phyloP scores from a whole-genome alignment of 2,797 vertebrate species.

The Neomorphus geoffroyi region DNA sequence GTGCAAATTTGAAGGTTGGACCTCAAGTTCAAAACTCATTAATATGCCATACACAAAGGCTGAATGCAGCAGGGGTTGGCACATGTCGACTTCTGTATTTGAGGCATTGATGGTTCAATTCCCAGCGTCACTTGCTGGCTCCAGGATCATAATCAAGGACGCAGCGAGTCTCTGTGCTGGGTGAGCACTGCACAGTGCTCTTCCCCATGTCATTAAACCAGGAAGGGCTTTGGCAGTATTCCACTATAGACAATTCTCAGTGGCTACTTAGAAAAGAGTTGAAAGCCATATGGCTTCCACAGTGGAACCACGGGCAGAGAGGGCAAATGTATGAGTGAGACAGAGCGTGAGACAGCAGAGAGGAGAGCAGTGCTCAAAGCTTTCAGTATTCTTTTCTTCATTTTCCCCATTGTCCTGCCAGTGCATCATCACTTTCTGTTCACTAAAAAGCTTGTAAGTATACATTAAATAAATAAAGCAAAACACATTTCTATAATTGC shows the following conservation, averaged over 20 bases:
- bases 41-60: slow-evolving; percentile 10
- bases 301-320: slow-evolving; percentile 46
- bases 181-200: slow-evolving; percentile 51
- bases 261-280: slow-evolving; percentile 58
- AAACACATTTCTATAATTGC: not conserved
- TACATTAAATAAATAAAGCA: not conserved
- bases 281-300: slow-evolving; percentile 69
- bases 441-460: not conserved
- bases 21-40: slow-evolving; percentile 61
- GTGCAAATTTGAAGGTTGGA: slow-evolving; percentile 47
- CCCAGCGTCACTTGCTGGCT: slow-evolving; percentile 57
- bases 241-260: slow-evolving; percentile 65
- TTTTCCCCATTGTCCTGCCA: not conserved
- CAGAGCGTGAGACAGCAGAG: slow-evolving; percentile 2
- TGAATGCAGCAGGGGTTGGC: slow-evolving; percentile 61
- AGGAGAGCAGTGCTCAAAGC: not conserved
- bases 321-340: slow-evolving; percentile 58
- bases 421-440: not conserved
- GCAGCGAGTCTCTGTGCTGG: slow-evolving; percentile 52
- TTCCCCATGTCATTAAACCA: slow-evolving; percentile 51
- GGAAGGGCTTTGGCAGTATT: slow-evolving; percentile 46
- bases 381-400: not conserved
- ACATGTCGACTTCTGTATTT: slow-evolving; percentile 33
- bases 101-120: slow-evolving; percentile 64
- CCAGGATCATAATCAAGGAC: slow-evolving; percentile 66